Base-by-base conservation (phyloP, 2,797 vertebrate species). In the Rhinella marina region DNA sequence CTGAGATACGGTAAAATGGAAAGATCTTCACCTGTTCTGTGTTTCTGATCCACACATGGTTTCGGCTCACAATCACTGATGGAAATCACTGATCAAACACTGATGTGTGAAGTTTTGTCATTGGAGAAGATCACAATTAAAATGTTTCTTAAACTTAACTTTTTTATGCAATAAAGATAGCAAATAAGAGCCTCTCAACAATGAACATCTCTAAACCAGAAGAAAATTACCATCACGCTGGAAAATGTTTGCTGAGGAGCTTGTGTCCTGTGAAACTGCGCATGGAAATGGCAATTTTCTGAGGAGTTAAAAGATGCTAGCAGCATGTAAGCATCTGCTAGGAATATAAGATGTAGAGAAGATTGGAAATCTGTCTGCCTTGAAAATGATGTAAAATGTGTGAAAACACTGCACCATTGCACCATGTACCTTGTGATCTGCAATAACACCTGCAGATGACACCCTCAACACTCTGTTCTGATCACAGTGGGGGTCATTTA, bases 231-330 rank as follows among this genome's bases (percentile, higher is more conserved):
- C 50, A 54, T 54, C 21, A 54, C 54, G 21, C 23, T 54, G 73
- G 11, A 54, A 54, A 77, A 77, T 77, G 73, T 77, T 21, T 25
- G 73, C 13, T 7, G 50, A 54, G 25, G 21, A 77, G 41, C 73
- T n/a, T 0, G 7, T 77, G 73, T 77, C 73, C 73, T 77, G 73
- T n/a, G 73, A 77, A 77, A 54, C 54, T 77, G 73, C 54, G 50
- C 73, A 77, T 77, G 48, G 73, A 77, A 77, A 77, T 77, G 73
- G 48, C 50, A 77, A 77, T 77, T 52, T 75, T 77, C 48, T 52
- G 50, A 52, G 73, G 48, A 77, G 73, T 77, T n/a, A 54, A 73
- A 77, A 52, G 73, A 77, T 77, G 52, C 41, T 16, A 54, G 52
- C 73, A 25, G 50, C 16, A 13, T 77, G 50, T 52, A 54, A n/a